Evolutionary conservation across 2,113 vertebrate genomes (phyloP).

Genomic region (Entomyzon cyanotis): DNA sequence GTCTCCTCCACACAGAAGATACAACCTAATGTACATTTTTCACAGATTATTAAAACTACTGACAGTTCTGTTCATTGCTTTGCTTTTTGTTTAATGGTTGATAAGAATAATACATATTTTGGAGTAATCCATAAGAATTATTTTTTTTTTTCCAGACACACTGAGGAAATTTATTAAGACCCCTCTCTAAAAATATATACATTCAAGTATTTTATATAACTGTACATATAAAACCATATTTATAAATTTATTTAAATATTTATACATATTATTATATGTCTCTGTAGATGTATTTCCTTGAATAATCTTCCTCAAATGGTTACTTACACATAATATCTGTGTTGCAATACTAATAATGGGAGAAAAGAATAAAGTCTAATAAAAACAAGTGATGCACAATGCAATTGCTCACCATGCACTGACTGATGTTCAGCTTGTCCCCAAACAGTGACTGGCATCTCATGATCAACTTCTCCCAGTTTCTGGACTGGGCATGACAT

Average conservation of each 20-base stretch:
- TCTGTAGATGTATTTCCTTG: background rate
- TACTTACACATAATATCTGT: background rate
- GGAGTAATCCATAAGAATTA: background rate
- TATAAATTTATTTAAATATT: background rate
- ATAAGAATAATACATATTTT: background rate
- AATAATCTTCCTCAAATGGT: background rate
- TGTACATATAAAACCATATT: background rate
- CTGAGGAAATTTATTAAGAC: background rate
- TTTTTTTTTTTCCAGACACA: background rate
- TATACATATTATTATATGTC: background rate
- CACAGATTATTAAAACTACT: background rate
- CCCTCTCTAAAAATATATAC: background rate
- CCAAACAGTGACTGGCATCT: background rate
- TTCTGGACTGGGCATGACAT: accelerated
- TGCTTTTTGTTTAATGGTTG: background rate
- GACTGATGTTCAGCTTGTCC: background rate
- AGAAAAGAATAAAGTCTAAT: background rate
- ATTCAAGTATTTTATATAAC: background rate
- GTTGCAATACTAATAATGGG: background rate
- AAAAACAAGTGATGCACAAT: background rate
- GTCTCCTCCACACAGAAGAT: background rate
- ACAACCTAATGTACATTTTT: background rate
- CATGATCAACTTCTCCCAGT: background rate
- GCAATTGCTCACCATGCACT: background rate
- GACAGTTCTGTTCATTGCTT: background rate